Evolutionary conservation across 1,140 invertebrate genomes (phyloP).

Genomic region (Hylyphantes graminicola): DNA sequence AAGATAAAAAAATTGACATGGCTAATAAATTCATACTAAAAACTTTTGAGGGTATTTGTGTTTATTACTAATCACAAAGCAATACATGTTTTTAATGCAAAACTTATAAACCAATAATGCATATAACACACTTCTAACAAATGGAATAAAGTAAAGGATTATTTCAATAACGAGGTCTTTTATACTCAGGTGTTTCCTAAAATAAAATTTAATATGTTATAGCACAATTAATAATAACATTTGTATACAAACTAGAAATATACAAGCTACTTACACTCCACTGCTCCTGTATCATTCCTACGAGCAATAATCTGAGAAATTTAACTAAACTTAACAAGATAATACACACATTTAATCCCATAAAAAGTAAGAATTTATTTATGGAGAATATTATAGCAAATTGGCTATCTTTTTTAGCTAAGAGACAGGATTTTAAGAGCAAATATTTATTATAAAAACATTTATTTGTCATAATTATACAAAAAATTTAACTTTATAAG

Average conservation of each 20-base stretch:
- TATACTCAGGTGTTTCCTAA: constrained; percentile 51
- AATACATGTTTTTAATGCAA: background rate
- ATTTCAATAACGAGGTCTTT: constrained; percentile 46
- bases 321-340: constrained; percentile 20
- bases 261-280: constrained; percentile 56
- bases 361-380: too few relatives aligned
- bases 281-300: constrained; percentile 44
- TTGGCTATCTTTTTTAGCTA: too few relatives aligned
- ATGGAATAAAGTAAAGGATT: background rate
- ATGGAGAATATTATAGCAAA: too few relatives aligned
- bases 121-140: too few relatives aligned
- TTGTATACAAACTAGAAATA: background rate
- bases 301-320: constrained; percentile 61
- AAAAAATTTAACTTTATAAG: background rate
- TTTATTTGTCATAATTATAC: background rate
- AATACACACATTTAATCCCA: too few relatives aligned
- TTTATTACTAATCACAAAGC: constrained; percentile 1
- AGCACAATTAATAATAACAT: background rate
- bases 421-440: too few relatives aligned
- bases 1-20: too few relatives aligned
- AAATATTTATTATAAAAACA: too few relatives aligned
- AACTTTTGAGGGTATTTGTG: too few relatives aligned
- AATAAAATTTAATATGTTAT: constrained; percentile 13
- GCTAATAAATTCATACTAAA: too few relatives aligned
- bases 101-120: background rate